Base-by-base conservation (phyloP, 2,113 vertebrate species). In the Phalacrocorax carbo region DNA sequence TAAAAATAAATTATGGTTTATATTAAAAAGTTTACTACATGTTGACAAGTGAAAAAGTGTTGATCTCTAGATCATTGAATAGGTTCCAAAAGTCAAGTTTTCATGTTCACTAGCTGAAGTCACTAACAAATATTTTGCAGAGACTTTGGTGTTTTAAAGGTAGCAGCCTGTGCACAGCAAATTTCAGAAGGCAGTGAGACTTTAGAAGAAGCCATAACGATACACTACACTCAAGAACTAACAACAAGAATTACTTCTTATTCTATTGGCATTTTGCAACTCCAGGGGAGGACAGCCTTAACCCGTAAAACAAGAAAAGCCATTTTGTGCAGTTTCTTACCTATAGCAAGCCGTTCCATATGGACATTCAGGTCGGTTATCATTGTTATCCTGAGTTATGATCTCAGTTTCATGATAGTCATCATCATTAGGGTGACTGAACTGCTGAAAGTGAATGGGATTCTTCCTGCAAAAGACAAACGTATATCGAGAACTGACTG, bases 281-380 rank as follows among this genome's bases (percentile, higher is more conserved):
- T 34, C 18, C 29, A 55, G 8, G 6, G 42, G 32, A 66, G 32
- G 75, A 38, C 18, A 23, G 20, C 52, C 21, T 44, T 72, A 52
- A 25, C 6, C 25, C 42, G 32, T 5, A 15, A 52, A 49, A 19
- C 6, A 62, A n/a, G 69, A 29, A 66, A 25, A 86, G 69, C 5
- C 46, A 11, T 46, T 81, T 29, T 16, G n/a, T 17, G 21, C 4
- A 17, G 11, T 8, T 90, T 61, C 83, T 88, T 55, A 99, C 98
- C 98, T 98, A 0, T 99, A 99, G 94, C 98, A 99, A 90, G 97
- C 95, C 0, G 93, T 94, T 88, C 98, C 98, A 46, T 98, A 98
- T 0, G 98, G 98, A 91, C 98, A 98, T 76, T 98, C 97, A 3
- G 98, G 98, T 26, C 91, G 71, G 49, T 92, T 83, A 87, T 97